Evolutionary conservation across 2,797 vertebrate genomes (phyloP), one percentile per base, ranked within the genome.

Genomic region (Cetoscarus ocellatus): DNA sequence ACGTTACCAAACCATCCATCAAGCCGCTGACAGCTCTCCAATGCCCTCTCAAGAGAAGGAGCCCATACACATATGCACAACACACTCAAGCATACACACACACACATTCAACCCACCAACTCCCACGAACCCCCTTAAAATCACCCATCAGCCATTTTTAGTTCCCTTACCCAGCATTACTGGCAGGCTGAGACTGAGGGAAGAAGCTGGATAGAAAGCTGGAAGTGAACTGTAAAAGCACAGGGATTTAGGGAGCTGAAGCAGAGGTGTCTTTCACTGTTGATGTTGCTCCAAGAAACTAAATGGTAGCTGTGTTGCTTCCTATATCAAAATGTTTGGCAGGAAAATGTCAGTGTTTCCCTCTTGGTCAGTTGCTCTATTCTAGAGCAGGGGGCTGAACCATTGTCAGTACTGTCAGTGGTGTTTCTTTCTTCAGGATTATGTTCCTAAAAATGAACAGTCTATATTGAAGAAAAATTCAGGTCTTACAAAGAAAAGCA

Each of bases 1-100:
- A 48, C 44, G 36, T 77, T 78, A 70, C 75, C 54, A 8, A 47
- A 52, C 75, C 64, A 90, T 91, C 78, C 74, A 81, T 91, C 84
- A 85, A 45, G 52, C 57, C 2, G 10, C 34, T 45, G 79, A 89
- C 88, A 87, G 75, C 51, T 66, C 61, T 61, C 62, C 52, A 35
- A 78, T 83, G 55, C 67, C 62, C 65, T 70, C 82, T 83, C 66
- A 49, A 42, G 82, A 75, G 72, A 54, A 67, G 53, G 67, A 70
- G 52, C 54, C 62, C 27, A 19, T 56, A 51, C 61, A 40, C 51
- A 58, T 19, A 50, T 66, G 52, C 38, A 35, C 3, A 0, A 40
- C 47, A 76, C 39, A 40, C 64, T 66, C 1, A 13, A 34, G 38
- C 47, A 43, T 42, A 65, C 49, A 67, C n/a, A 36, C 50, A 10